Conservation (phyloP, 2,888 invertebrate species). For the Dasypogon diadema region DNA sequence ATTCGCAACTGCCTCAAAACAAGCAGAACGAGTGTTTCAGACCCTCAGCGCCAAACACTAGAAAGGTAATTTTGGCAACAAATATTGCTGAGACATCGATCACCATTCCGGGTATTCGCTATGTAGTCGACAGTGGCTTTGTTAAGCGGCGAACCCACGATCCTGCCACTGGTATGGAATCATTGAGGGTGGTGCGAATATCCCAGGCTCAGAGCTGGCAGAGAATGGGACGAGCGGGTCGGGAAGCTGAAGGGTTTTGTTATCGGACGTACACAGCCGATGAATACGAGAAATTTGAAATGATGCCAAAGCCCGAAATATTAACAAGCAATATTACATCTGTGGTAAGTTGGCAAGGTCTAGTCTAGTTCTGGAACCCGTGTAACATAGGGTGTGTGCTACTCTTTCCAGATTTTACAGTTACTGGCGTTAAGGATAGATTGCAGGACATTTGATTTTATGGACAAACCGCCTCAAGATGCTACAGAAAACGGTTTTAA, state of each 20-base stretch:
- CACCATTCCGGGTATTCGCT: conserved; percentile 92
- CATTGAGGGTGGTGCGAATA: conserved; percentile 82
- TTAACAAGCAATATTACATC: conserved; percentile 74
- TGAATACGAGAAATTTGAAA: conserved; percentile 79
- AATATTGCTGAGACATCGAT: conserved; percentile 99
- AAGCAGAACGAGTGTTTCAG: conserved; percentile 91
- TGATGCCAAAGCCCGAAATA: conserved; percentile 89
- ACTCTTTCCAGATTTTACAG: conserved; percentile 77
- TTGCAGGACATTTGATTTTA: conserved; percentile 86
- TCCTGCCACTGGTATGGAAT: conserved; percentile 84
- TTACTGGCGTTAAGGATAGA: conserved; percentile 87
- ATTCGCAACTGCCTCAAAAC: conserved; percentile 87
- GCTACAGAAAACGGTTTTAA: conserved; percentile 75
- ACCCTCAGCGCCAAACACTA: conserved; percentile 76
- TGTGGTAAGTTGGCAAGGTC: conserved; percentile 60
- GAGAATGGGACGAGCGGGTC: conserved; percentile 91
- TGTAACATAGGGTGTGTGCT: neutral
- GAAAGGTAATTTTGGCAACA: conserved; percentile 95
- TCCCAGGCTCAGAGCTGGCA: conserved; percentile 96
- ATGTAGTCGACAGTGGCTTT: conserved; percentile 91
- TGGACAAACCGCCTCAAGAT: conserved; percentile 87
- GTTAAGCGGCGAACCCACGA: conserved; percentile 91
- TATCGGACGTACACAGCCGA: conserved; percentile 87
- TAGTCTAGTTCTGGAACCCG: too few relatives aligned
- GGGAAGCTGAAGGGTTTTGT: conserved; percentile 86